Percentiles rank a stretch among this genome's conserved stretches.
These are phyloP conservation scores for Brachirus orientalis DNA, from an alignment of 2,113 vertebrate genomes.

Conservation along the genomic window DNA sequence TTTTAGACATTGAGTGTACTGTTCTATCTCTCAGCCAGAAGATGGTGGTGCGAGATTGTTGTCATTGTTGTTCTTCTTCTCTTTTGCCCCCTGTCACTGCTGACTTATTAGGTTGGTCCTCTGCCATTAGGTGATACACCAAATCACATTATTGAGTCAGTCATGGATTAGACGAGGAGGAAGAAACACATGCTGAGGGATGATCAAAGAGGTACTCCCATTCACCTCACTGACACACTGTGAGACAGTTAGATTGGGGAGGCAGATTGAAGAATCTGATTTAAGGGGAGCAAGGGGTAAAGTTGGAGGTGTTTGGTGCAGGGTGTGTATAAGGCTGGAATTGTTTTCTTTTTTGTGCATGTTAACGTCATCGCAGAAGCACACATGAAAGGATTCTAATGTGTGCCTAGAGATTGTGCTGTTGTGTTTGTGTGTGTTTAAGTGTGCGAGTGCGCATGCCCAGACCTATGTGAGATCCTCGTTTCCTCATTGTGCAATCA, in stretches of 20 bases:
- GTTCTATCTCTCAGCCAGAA: conserved; percentile 83
- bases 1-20: conserved; percentile 47
- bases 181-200: conserved; percentile 78
- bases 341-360: conserved; percentile 16
- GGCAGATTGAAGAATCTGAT: conserved; percentile 88
- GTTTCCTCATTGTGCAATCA: conserved; percentile 64
- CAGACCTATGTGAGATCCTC: conserved; percentile 52
- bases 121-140: conserved; percentile 83
- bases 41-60: conserved; percentile 75
- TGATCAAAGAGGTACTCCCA: conserved; percentile 80
- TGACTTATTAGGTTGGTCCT: conserved; percentile 85
- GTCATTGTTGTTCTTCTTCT: conserved; percentile 68
- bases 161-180: conserved; percentile 80
- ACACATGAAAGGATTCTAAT: conserved; percentile 22
- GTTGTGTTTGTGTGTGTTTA: too few relatives aligned
- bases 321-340: conserved; percentile 7
- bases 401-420: conserved; percentile 13
- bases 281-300: conserved; percentile 68
- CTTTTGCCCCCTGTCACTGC: conserved; percentile 45
- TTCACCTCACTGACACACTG: conserved; percentile 78
- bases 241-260: conserved; percentile 79
- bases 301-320: conserved; percentile 36
- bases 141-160: conserved; percentile 84
- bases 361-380: conserved; percentile 36
- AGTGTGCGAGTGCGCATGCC: conserved; percentile 41